Evolutionary conservation across 1,140 invertebrate species (phyloP).

Genomic region (Liolophura sinensis): DNA sequence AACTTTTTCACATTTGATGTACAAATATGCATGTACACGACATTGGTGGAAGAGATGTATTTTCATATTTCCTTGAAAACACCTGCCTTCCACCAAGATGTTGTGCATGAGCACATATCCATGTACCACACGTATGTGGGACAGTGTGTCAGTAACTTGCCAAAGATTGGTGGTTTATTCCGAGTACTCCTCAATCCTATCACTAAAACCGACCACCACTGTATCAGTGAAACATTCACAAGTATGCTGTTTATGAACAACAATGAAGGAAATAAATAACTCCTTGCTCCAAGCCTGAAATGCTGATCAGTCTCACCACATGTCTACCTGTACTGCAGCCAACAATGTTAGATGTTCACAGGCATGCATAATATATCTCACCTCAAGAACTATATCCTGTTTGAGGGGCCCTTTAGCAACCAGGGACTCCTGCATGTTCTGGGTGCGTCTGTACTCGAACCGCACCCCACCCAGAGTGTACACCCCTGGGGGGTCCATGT

Average conservation of each 20-base stretch:
- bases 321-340: neutral
- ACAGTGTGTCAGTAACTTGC: too few species aligned
- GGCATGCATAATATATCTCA: conserved; percentile 31
- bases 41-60: too few species aligned
- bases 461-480: conserved; percentile 29
- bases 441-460: conserved; percentile 61
- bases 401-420: conserved; percentile 63
- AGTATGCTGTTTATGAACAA: conserved; percentile 5
- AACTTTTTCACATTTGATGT: too few species aligned
- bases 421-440: conserved; percentile 59
- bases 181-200: neutral
- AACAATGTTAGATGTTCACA: neutral
- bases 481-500: conserved; percentile 31
- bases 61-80: too few species aligned
- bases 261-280: conserved; percentile 2
- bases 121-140: too few species aligned
- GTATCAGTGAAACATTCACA: neutral
- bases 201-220: neutral
- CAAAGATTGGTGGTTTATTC: too few species aligned
- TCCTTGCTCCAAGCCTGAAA: neutral
- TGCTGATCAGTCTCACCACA: neutral
- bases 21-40: too few species aligned
- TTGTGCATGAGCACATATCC: too few species aligned
- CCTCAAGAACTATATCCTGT: conserved; percentile 64
- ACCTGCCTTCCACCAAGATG: too few species aligned